These are phyloP conservation scores for Geodia barretti DNA, from an alignment of 37 sponge, comb jelly and placozoan species.

Conservation along the genomic window DNA sequence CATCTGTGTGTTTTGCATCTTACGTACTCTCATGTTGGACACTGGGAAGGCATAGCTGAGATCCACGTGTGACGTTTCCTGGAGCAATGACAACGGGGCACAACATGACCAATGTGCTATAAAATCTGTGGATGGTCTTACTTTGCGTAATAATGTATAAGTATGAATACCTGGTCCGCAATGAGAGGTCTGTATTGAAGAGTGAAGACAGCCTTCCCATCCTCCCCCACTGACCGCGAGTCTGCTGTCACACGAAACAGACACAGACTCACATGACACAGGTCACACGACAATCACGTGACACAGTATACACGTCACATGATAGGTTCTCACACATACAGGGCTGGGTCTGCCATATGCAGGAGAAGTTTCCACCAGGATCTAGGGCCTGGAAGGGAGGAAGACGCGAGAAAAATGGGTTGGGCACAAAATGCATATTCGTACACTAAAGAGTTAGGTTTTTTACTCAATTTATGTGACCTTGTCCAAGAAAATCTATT, in stretches of 20 bases:
- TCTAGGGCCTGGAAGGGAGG: conserved; percentile 23
- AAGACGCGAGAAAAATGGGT: no score
- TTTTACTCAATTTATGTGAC: no score
- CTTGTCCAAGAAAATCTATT: no score
- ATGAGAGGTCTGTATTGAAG: neutral
- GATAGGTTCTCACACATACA: no score
- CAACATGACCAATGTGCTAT: neutral
- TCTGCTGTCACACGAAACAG: neutral
- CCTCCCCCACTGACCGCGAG: neutral
- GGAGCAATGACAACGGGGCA: no score
- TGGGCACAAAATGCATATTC: neutral
- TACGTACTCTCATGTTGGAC: neutral
- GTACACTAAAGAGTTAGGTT: neutral
- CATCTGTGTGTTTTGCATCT: no score
- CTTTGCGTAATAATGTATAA: no score
- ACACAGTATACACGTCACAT: neutral
- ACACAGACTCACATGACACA: neutral
- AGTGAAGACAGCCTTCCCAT: neutral
- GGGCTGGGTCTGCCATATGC: conserved; percentile 17
- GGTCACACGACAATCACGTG: neutral
- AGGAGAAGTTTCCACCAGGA: conserved; percentile 28
- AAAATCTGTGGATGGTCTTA: neutral
- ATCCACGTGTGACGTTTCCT: neutral
- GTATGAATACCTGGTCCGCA: neutral
- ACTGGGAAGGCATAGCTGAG: neutral